These are phyloP conservation scores for Drosophila kokeensis DNA, from an alignment of 2,888 invertebrate genomes.

Conservation along the genomic window DNA sequence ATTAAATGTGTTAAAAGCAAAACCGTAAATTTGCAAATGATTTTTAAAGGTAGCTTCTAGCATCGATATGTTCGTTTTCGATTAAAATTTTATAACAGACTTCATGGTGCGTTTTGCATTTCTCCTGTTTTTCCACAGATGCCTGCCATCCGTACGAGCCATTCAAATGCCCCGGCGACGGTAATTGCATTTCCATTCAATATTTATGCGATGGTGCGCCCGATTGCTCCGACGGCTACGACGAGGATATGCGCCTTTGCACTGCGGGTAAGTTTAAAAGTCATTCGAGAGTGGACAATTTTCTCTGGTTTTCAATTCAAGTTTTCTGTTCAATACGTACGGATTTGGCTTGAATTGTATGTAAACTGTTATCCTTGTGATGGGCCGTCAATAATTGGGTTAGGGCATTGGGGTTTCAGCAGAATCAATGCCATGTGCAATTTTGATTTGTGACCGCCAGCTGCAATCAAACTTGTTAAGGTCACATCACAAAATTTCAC, in stretches of 20 bases:
- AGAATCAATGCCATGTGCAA: conserved; percentile 29
- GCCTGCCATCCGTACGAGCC: conserved; percentile 98
- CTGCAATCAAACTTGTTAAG: conserved; percentile 27
- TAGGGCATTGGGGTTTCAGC: conserved; percentile 19
- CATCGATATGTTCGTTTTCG: neutral
- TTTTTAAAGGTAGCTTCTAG: neutral
- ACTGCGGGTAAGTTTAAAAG: conserved; percentile 91
- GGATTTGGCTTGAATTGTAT: conserved; percentile 26
- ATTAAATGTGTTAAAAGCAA: neutral
- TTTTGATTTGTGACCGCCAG: conserved; percentile 38
- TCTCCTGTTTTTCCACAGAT: conserved; percentile 85
- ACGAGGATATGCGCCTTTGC: conserved; percentile 97
- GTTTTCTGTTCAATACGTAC: neutral
- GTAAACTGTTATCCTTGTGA: conserved; percentile 18
- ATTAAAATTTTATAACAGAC: neutral
- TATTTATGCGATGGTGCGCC: conserved; percentile 97
- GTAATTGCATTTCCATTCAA: conserved; percentile 97
- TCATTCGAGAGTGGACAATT: neutral
- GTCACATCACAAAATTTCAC: conserved; percentile 10
- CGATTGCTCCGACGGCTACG: conserved; percentile 97
- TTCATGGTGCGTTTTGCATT: conserved; percentile 13
- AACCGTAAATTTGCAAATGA: neutral
- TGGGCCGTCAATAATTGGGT: conserved; percentile 23
- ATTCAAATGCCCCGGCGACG: conserved; percentile 97
- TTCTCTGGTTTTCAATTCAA: conserved; percentile 13